Evolutionary conservation across 2,888 invertebrate species (phyloP).

Genomic region (Amblyjoppa fuscipennis): DNA sequence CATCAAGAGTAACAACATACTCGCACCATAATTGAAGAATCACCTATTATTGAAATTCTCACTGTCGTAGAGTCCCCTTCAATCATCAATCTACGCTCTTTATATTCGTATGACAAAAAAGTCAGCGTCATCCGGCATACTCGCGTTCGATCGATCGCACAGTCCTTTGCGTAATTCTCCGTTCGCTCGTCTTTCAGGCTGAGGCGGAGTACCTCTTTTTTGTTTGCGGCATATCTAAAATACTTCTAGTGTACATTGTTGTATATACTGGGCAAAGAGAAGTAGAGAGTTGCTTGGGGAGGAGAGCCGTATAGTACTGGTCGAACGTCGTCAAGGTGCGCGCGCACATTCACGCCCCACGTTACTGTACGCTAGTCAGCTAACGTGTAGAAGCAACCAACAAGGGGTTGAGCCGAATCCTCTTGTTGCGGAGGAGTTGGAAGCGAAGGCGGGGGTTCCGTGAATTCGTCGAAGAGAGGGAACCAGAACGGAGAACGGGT

Average conservation of each 20-base stretch:
- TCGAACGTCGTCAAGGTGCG: conserved; percentile 57
- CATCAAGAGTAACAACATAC: not conserved
- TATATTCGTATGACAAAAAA: not conserved
- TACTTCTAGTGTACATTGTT: conserved; percentile 46
- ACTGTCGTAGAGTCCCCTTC: not conserved
- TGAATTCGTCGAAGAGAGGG: conserved; percentile 56
- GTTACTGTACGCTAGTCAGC: conserved; percentile 43
- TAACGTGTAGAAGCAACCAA: conserved; percentile 54
- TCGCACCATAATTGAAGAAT: conserved; percentile 9
- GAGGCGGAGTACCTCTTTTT: conserved; percentile 21
- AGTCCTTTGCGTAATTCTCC: conserved; percentile 24
- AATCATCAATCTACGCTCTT: conserved; percentile 10
- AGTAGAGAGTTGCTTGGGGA: conserved; percentile 7
- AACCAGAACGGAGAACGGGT: conserved; percentile 55
- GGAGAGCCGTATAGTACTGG: conserved; percentile 48
- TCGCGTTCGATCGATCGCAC: conserved; percentile 40
- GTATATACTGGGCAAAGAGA: conserved; percentile 12
- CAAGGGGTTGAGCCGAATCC: conserved; percentile 67
- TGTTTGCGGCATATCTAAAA: conserved; percentile 47
- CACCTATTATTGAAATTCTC: not conserved
- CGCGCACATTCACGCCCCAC: conserved; percentile 65
- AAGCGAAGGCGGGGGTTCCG: conserved; percentile 51
- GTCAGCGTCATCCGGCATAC: conserved; percentile 3
- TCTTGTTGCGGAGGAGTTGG: conserved; percentile 59
- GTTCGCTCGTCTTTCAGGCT: conserved; percentile 21